phyloP scores from a whole-genome alignment of 1,140 invertebrate genomes.

The Zaprionus africanus region DNA sequence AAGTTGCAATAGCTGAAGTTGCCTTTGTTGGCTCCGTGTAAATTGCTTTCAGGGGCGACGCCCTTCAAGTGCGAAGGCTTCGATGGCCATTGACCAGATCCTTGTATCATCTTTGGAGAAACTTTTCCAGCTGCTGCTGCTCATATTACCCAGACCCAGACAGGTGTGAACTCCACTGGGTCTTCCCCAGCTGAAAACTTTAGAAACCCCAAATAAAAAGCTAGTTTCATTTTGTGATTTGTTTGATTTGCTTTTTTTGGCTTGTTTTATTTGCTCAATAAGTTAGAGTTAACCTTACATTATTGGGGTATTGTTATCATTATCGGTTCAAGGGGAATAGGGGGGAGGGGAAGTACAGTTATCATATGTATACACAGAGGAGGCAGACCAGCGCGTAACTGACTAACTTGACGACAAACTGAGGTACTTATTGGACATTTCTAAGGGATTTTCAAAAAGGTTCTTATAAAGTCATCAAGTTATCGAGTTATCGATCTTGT shows the following conservation, averaged over 20 bases:
- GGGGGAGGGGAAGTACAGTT: neutral
- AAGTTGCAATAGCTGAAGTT: neutral
- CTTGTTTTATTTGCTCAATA: constrained; percentile 59
- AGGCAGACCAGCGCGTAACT: neutral
- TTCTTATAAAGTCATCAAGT: neutral
- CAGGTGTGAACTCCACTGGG: constrained; percentile 26
- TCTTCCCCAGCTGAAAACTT: neutral
- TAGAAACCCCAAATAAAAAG: constrained; percentile 3
- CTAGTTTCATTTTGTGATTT: constrained; percentile 32
- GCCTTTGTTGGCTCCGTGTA: neutral
- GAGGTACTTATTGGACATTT: neutral
- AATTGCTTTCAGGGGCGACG: constrained; percentile 18
- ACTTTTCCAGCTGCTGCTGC: constrained; percentile 11
- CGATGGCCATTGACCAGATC: constrained; percentile 31
- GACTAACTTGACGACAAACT: neutral
- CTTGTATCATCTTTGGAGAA: constrained; percentile 13
- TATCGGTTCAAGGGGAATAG: constrained; percentile 7
- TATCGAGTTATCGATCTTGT: constrained; percentile 4
- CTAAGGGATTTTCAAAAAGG: neutral
- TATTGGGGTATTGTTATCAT: constrained; percentile 9
- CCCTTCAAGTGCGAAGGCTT: constrained; percentile 11
- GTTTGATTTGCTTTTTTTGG: constrained; percentile 53
- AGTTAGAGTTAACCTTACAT: constrained; percentile 77
- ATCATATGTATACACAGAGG: constrained; percentile 15
- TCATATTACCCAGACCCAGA: constrained; percentile 14